Evolutionary conservation across 2,888 invertebrate genomes (phyloP).

Genomic region (Trissonchulus latispiculum): DNA sequence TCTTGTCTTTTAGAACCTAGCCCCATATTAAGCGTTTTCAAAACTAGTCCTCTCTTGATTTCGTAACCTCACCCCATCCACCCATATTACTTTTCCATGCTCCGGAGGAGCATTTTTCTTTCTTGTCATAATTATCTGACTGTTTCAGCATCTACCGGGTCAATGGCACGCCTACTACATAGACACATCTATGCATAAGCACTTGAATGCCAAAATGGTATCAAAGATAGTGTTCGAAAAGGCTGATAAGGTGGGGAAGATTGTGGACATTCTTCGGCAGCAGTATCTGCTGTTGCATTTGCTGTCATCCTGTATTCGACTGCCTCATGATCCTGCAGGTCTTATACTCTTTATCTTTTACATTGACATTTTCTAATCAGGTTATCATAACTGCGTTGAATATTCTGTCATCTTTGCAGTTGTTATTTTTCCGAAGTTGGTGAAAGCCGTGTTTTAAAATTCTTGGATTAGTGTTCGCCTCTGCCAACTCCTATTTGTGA

Average conservation of each 20-base stretch:
- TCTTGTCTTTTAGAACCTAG: too few species aligned
- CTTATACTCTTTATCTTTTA: not conserved
- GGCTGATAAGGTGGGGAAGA: not conserved
- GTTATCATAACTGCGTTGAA: too few species aligned
- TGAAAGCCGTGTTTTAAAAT: too few species aligned
- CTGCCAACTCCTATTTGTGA: too few species aligned
- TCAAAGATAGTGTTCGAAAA: not conserved
- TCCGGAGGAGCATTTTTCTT: too few species aligned
- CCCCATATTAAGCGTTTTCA: too few species aligned
- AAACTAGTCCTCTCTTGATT: too few species aligned
- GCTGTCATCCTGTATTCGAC: not conserved
- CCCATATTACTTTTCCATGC: too few species aligned
- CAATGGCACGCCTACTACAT: not conserved
- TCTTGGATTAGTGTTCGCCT: too few species aligned
- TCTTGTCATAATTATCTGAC: not conserved
- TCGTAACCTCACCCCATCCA: too few species aligned
- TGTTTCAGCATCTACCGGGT: not conserved
- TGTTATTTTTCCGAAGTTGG: too few species aligned
- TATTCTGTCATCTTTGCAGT: too few species aligned
- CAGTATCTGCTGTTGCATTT: not conserved
- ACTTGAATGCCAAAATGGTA: not conserved
- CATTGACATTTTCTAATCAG: not conserved
- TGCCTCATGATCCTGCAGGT: not conserved
- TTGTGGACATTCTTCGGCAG: not conserved
- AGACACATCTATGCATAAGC: not conserved